phyloP scores from a whole-genome alignment of 2,888 invertebrate genomes.

The Plagodis dolabraria region DNA sequence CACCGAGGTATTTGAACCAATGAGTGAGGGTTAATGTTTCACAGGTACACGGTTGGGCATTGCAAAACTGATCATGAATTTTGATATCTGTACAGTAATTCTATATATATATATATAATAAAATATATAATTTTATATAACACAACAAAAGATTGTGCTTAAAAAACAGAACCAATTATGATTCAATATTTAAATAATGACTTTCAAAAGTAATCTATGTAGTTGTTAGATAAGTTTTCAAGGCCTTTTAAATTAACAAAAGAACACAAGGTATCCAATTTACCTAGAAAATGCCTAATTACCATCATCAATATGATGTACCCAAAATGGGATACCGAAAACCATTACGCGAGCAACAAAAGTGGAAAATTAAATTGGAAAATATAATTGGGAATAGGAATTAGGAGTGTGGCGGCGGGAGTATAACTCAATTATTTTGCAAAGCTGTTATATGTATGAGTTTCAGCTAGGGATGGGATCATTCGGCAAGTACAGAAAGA shows the following conservation, averaged over 20 bases:
- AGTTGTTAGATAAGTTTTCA: too few species aligned
- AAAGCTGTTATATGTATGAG: conserved; percentile 43
- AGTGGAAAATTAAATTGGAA: conserved; percentile 70
- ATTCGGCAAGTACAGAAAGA: neutral
- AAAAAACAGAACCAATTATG: too few species aligned
- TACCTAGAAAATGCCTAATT: conserved; percentile 27
- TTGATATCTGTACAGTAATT: too few species aligned
- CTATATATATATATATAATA: too few species aligned
- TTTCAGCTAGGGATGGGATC: conserved; percentile 22
- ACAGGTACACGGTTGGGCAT: too few species aligned
- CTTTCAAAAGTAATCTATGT: too few species aligned
- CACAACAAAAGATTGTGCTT: too few species aligned
- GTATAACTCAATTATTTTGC: conserved; percentile 59
- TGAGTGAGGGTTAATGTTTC: too few species aligned
- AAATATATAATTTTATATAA: too few species aligned
- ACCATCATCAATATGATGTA: conserved; percentile 32
- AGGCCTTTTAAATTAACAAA: neutral
- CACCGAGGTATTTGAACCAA: too few species aligned
- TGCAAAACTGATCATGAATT: too few species aligned
- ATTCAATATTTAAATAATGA: too few species aligned
- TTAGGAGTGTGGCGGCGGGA: conserved; percentile 47
- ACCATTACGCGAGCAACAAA: conserved; percentile 62
- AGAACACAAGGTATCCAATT: conserved; percentile 5
- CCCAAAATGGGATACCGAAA: conserved; percentile 42
- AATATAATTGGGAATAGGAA: conserved; percentile 64